Conservation (phyloP, 1,140 invertebrate genomes). For the Nasonia vitripennis region DNA sequence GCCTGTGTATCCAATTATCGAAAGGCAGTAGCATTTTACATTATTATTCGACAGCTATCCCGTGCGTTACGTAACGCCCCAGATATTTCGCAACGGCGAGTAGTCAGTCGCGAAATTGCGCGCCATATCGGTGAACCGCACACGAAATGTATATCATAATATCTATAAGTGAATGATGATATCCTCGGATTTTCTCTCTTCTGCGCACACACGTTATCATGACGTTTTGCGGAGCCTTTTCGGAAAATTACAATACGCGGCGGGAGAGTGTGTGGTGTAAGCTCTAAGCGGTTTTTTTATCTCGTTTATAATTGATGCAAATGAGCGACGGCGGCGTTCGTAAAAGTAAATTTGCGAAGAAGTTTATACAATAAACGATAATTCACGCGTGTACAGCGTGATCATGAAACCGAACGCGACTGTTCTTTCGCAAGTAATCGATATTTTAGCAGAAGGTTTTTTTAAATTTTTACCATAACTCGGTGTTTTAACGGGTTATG, state of each 20-base stretch:
- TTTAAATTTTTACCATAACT: background rate
- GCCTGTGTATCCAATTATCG: background rate
- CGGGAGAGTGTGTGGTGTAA: background rate
- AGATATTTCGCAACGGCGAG: slow-evolving; percentile 14
- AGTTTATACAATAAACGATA: slow-evolving; percentile 1
- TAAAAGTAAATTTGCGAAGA: background rate
- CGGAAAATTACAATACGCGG: background rate
- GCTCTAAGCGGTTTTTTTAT: background rate
- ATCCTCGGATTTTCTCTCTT: slow-evolving; percentile 11
- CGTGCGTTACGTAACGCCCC: too few species aligned
- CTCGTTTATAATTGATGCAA: background rate
- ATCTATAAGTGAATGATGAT: slow-evolving; percentile 23
- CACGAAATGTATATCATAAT: slow-evolving; percentile 23
- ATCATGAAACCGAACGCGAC: background rate
- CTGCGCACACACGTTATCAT: background rate
- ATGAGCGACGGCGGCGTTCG: background rate
- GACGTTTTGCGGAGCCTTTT: background rate
- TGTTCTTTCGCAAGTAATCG: background rate
- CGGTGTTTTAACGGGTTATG: background rate
- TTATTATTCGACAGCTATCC: too few species aligned
- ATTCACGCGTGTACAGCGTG: background rate
- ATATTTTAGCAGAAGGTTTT: too few species aligned
- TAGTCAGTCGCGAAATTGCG: slow-evolving; percentile 11
- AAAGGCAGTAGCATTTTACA: background rate
- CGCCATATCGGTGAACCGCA: slow-evolving; percentile 35